Conservation (phyloP, 30 jellyfish, hydroid and myxozoan species). For the Kudoa iwatai region DNA sequence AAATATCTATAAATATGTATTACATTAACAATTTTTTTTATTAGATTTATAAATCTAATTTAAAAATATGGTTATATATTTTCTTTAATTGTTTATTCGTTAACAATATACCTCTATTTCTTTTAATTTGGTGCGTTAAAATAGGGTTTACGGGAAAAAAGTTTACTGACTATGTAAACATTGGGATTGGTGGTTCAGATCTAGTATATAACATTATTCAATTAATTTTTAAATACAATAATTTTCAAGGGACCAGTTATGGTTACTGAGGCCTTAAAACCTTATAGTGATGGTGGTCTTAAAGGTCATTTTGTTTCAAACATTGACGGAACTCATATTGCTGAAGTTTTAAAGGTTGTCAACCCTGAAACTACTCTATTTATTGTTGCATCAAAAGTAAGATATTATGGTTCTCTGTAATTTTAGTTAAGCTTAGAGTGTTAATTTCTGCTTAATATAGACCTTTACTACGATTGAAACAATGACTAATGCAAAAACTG, state of each 20-base stretch:
- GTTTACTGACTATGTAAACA: constrained; percentile 48
- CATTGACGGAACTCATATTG: constrained; percentile 89
- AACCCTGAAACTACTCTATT: constrained; percentile 67
- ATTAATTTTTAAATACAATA: not conserved
- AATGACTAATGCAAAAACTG: constrained; percentile 54
- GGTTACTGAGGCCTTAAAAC: constrained; percentile 87
- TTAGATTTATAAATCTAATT: not conserved
- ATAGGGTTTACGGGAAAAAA: constrained; percentile 31
- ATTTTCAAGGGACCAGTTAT: constrained; percentile 40
- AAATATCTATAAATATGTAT: no score
- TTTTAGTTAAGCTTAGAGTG: not conserved
- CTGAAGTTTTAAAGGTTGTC: constrained; percentile 16
- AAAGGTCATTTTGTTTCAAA: constrained; percentile 69
- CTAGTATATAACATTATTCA: constrained; percentile 4
- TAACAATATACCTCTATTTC: no score
- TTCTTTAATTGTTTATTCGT: not conserved
- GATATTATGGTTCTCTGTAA: not conserved
- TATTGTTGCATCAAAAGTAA: constrained; percentile 63
- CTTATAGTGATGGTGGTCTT: constrained; percentile 31
- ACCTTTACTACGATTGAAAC: constrained; percentile 92
- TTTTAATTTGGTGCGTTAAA: no score
- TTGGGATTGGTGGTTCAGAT: constrained; percentile 97
- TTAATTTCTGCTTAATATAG: constrained; percentile 2
- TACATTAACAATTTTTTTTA: no score
- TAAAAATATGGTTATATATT: not conserved